Percentiles rank a stretch among this genome's conserved stretches.
Evolutionary conservation across 2,888 invertebrate species (phyloP).

Genomic region (Abscondita cerata): DNA sequence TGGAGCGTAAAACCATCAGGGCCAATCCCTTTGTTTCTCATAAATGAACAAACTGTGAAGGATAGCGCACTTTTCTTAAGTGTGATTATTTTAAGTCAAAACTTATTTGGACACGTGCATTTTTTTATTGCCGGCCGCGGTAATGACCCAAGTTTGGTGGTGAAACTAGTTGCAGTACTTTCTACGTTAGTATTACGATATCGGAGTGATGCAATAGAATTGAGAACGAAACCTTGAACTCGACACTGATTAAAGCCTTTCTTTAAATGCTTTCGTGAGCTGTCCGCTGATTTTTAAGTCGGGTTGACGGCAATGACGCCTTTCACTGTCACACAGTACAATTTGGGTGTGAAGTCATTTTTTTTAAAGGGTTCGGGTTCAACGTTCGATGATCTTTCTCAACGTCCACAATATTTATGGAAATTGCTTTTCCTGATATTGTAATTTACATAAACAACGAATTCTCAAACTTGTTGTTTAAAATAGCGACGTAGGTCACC

Average conservation of each 20-base stretch:
- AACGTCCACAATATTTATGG: neutral
- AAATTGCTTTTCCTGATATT: conserved; percentile 6
- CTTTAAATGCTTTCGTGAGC: neutral
- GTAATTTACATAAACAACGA: conserved; percentile 5
- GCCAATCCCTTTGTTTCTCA: conserved; percentile 25
- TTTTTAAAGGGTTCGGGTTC: neutral
- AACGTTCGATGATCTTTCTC: neutral
- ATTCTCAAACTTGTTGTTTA: conserved; percentile 8
- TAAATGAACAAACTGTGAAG: conserved; percentile 20
- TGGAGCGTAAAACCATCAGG: conserved; percentile 31
- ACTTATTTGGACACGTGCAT: conserved; percentile 29
- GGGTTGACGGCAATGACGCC: neutral
- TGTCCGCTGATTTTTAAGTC: neutral
- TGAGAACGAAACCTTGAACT: conserved; percentile 28
- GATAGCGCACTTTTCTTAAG: neutral
- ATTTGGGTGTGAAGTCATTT: too few relatives aligned
- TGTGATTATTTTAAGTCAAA: conserved; percentile 8
- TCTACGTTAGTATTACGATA: conserved; percentile 28
- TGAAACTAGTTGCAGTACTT: conserved; percentile 36
- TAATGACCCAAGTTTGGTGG: conserved; percentile 41
- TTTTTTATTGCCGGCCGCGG: conserved; percentile 27
- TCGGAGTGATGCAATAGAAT: conserved; percentile 28
- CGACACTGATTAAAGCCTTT: conserved; percentile 23
- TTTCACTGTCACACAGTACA: too few relatives aligned
- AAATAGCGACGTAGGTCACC: conserved; percentile 7